A percentile compares a stretch with the other conserved stretches of the same genome.
These are phyloP conservation scores for Campoplex nolae DNA, from an alignment of 2,888 invertebrate genomes.

Conservation along the genomic window DNA sequence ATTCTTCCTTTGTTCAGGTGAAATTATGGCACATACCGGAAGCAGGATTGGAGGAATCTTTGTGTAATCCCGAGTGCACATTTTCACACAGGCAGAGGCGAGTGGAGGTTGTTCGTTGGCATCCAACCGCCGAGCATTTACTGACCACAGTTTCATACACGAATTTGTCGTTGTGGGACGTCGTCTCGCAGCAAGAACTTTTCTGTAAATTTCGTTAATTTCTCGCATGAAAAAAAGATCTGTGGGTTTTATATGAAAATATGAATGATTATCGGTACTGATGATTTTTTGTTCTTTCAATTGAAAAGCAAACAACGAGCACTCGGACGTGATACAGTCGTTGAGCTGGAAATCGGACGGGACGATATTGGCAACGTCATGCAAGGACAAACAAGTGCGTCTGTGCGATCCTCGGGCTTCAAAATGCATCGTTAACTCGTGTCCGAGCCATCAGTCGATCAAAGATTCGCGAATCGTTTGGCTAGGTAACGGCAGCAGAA, in stretches of 20 bases:
- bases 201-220: conserved; percentile 87
- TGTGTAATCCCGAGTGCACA: conserved; percentile 92
- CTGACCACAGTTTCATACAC: conserved; percentile 94
- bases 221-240: not conserved
- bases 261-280: conserved; percentile 17
- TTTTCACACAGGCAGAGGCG: conserved; percentile 93
- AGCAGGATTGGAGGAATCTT: conserved; percentile 90
- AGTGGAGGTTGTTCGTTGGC: conserved; percentile 96
- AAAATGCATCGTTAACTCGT: conserved; percentile 85
- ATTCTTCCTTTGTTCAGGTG: conserved; percentile 86
- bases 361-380: conserved; percentile 92
- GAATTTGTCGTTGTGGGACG: conserved; percentile 94
- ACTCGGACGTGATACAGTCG: conserved; percentile 95
- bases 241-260: not conserved
- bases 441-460: conserved; percentile 94
- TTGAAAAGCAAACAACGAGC: conserved; percentile 88
- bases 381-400: conserved; percentile 96
- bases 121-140: conserved; percentile 96
- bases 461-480: conserved; percentile 97
- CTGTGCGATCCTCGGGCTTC: conserved; percentile 92
- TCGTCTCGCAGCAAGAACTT: conserved; percentile 92
- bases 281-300: not conserved
- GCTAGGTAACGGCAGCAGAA: conserved; percentile 93
- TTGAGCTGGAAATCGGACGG: conserved; percentile 97
- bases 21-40: conserved; percentile 96